phyloP scores from a whole-genome alignment of 1,140 invertebrate genomes.

The Arion vulgaris region DNA sequence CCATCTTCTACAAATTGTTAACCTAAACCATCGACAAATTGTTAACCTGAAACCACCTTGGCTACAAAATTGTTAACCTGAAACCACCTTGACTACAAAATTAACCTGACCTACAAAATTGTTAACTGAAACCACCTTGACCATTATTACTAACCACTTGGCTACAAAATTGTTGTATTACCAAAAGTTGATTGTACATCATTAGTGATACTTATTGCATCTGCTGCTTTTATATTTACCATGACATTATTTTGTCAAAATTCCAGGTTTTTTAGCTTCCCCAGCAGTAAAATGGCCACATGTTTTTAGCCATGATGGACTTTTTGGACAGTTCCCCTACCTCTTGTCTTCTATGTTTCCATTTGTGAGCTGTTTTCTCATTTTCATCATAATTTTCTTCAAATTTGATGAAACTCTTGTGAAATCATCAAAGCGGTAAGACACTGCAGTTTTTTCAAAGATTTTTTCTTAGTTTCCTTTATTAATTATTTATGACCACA shows the following conservation, averaged over 20 bases:
- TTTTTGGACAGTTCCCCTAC: slow-evolving; percentile 60
- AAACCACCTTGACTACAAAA: no score
- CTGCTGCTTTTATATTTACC: no score
- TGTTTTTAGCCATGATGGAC: slow-evolving; percentile 52
- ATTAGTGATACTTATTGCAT: no score
- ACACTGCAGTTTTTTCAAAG: neutral
- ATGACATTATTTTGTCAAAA: neutral
- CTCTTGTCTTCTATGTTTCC: slow-evolving; percentile 52
- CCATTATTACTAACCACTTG: no score
- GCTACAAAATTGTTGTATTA: no score
- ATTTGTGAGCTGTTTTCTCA: slow-evolving; percentile 46
- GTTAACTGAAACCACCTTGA: no score
- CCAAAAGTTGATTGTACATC: no score
- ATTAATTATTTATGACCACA: neutral
- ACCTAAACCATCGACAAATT: no score
- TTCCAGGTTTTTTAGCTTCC: slow-evolving; percentile 57
- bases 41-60: no score
- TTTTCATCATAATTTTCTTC: slow-evolving; percentile 50
- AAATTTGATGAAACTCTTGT: slow-evolving; percentile 52
- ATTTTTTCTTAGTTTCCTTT: neutral
- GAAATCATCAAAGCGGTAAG: slow-evolving; percentile 25
- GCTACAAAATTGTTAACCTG: no score
- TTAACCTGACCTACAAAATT: no score
- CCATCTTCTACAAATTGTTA: no score
- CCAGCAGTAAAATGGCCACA: slow-evolving; percentile 57